A percentile compares a stretch with the other conserved stretches of the same genome.
Conservation (phyloP, 1,140 invertebrate genomes). For the Drosophila melanica region DNA sequence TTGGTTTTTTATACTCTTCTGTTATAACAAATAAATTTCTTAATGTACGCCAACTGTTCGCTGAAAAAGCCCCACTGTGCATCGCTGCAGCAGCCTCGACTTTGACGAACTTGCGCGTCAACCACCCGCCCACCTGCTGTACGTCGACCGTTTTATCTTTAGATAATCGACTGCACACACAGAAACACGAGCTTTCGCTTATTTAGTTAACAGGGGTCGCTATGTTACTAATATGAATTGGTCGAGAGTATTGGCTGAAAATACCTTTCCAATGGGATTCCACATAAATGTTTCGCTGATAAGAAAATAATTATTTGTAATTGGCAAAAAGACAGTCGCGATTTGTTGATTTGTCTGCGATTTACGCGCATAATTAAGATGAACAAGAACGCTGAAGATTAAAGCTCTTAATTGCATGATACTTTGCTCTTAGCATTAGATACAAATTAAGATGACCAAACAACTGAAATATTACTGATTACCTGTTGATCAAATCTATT, state of each 20-base stretch:
- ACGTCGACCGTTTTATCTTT: slow-evolving; percentile 18
- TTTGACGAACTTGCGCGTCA: slow-evolving; percentile 48
- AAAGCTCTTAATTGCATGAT: no score
- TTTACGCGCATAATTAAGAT: slow-evolving; percentile 1
- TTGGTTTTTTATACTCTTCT: no score
- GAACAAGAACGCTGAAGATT: not conserved
- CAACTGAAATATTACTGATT: no score
- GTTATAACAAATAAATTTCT: no score
- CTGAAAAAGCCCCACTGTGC: slow-evolving; percentile 5
- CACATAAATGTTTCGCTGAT: slow-evolving; percentile 12
- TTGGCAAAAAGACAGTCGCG: not conserved
- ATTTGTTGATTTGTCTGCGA: slow-evolving; percentile 1
- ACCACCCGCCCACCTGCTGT: not conserved
- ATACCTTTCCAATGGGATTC: not conserved
- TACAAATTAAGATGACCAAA: no score
- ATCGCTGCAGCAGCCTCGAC: slow-evolving; percentile 39
- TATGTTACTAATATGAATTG: no score
- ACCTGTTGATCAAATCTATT: no score
- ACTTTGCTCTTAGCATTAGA: no score
- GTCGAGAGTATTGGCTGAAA: no score
- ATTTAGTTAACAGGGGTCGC: no score
- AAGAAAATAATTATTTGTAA: slow-evolving; percentile 5
- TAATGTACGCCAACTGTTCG: no score
- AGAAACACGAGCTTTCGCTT: not conserved
- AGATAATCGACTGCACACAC: slow-evolving; percentile 24